A percentile compares a stretch with the other conserved stretches of the same genome.
phyloP scores from a whole-genome alignment of 2,888 invertebrate genomes.

The Calliopum simillimum region DNA sequence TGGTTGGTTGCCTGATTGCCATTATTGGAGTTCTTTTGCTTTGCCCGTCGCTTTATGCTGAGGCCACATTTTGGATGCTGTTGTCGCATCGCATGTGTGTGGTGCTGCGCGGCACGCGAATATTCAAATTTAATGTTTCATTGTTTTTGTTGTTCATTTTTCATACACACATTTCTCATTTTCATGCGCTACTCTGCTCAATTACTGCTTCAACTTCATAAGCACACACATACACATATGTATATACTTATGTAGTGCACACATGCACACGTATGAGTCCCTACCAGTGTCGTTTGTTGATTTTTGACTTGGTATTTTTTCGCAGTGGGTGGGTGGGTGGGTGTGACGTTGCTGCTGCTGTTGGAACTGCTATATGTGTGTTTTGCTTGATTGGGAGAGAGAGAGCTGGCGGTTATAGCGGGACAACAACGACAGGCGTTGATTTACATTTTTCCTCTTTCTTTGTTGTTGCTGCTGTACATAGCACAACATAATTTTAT shows the following conservation, averaged over 20 bases:
- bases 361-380: no score
- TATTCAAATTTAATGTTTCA: conserved; percentile 22
- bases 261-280: background rate
- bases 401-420: no score
- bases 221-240: conserved; percentile 5
- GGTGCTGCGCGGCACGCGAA: conserved; percentile 14
- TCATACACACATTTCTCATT: background rate
- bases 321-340: no score
- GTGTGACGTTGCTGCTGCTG: no score
- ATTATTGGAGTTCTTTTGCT: background rate
- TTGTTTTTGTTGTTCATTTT: conserved; percentile 11
- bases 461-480: conserved; percentile 14
- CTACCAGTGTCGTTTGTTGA: no score
- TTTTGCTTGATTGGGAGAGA: no score
- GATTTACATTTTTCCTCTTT: conserved; percentile 37
- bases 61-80: conserved; percentile 23
- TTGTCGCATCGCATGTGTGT: background rate
- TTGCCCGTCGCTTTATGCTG: background rate
- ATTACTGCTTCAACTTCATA: conserved; percentile 1
- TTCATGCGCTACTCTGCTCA: background rate
- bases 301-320: no score
- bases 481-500: conserved; percentile 23
- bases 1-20: conserved; percentile 20
- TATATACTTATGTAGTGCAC: conserved; percentile 16
- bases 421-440: no score